Base-by-base conservation (phyloP, 2,797 vertebrate genomes). In the Dallia pectoralis region DNA sequence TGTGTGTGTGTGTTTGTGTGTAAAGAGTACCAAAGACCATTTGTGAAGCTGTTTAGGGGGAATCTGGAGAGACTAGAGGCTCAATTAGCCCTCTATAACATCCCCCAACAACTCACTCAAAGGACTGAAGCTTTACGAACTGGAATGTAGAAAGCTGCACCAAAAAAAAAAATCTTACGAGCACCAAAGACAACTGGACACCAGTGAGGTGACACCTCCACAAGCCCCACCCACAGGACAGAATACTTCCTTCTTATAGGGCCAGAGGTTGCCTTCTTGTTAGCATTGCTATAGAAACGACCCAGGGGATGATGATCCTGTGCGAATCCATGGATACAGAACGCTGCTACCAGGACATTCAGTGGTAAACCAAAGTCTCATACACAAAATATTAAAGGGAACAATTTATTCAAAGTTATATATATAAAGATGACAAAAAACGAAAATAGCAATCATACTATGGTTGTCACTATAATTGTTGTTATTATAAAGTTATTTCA, bases 401-500 rank as follows among this genome's bases (percentile, higher is more conserved):
- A 90, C 91, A 90, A 85, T 92, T 92, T 92, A 92, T 93, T 91
- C 89, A 92, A 91, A 91, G 87, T 81, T 73, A 75, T 74, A 78
- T 75, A 77, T 80, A 73, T 77, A 86, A 86, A 88, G 87, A 91
- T 87, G 88, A 91, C 88, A 92, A 88, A 91, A 91, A 91, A 86
- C 79, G 85, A 89, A 93, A 91, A 93, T 93, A 93, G 92, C 91
- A 90, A 91, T 91, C 91, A 87, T 93, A 93, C 89, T 93, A 92
- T 92, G 91, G 92, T 89, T 92, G 91, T 92, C 92, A 92, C 89
- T 92, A 92, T 93, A 91, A 92, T 93, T 87, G 84, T 84, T 93
- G 91, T 93, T 91, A 92, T 84, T 89, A 92, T 92, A 92, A 94
- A 93, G 91, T 89, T 92, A 93, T 93, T 93, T 92, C 91, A 91